Conservation (phyloP, 2,797 vertebrate genomes). For the Acridotheres tristis region DNA sequence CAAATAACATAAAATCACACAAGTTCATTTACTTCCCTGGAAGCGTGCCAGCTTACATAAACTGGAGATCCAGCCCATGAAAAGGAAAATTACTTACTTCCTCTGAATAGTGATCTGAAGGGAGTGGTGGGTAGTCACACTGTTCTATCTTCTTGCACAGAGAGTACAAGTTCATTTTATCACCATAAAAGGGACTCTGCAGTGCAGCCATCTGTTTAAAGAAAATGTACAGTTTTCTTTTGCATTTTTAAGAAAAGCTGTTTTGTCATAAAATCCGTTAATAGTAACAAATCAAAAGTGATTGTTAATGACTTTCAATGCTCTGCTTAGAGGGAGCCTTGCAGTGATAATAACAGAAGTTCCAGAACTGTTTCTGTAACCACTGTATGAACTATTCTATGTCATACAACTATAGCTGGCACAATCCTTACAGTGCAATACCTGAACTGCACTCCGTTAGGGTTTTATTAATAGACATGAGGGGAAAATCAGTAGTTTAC, state of each 20-base stretch:
- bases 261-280: neutral
- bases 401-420: neutral
- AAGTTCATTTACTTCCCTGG: neutral
- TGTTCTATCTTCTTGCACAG: constrained; percentile 99
- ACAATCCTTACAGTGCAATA: neutral
- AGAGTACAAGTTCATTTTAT: constrained; percentile 98
- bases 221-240: constrained; percentile 13
- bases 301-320: neutral
- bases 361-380: neutral
- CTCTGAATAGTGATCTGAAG: constrained; percentile 97
- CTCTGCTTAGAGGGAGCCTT: neutral
- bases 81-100: constrained; percentile 81
- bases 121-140: constrained; percentile 97
- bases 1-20: neutral
- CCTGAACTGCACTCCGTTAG: neutral
- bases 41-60: neutral
- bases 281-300: neutral
- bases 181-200: constrained; percentile 97
- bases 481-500: neutral
- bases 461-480: neutral
- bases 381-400: neutral
- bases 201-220: constrained; percentile 93
- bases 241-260: neutral
- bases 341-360: neutral
- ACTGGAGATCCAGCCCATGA: neutral